Evolutionary conservation across 2,888 invertebrate species (phyloP).

Genomic region (Alloplasta piceator): DNA sequence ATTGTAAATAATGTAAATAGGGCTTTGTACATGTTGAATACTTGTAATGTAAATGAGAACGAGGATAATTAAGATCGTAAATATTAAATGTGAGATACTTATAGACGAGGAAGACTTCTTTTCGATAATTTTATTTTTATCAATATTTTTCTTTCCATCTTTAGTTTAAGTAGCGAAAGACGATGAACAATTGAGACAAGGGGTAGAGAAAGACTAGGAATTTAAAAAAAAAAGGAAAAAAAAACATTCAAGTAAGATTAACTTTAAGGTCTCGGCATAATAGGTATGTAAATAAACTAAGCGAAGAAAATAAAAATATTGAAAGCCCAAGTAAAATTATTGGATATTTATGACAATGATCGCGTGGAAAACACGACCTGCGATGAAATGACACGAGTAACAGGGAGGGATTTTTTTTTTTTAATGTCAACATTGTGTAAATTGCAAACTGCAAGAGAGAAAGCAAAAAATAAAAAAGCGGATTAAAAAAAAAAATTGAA

Average conservation of each 20-base stretch:
- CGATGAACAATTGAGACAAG: constrained; percentile 72
- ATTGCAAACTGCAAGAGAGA: constrained; percentile 7
- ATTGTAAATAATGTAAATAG: constrained; percentile 85
- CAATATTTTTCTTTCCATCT: constrained; percentile 52
- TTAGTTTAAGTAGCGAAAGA: constrained; percentile 65
- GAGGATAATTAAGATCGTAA: constrained; percentile 64
- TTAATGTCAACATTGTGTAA: neutral
- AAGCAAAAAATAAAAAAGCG: constrained; percentile 27
- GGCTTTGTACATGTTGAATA: constrained; percentile 86
- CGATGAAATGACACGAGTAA: constrained; percentile 60
- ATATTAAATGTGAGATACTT: constrained; percentile 70
- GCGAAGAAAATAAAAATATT: constrained; percentile 66
- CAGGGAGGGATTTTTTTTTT: constrained; percentile 17
- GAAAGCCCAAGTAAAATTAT: constrained; percentile 78
- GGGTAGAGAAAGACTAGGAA: constrained; percentile 28
- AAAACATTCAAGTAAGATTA: constrained; percentile 69
- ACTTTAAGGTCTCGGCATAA: constrained; percentile 75
- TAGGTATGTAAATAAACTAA: constrained; percentile 81
- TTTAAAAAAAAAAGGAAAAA: constrained; percentile 15
- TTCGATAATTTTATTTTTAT: constrained; percentile 55
- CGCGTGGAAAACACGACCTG: constrained; percentile 74
- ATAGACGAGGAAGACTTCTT: constrained; percentile 62
- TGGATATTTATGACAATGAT: constrained; percentile 79
- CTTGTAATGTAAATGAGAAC: constrained; percentile 81
- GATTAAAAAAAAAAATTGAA: constrained; percentile 37